Evolutionary conservation across 2,888 invertebrate species (phyloP), one percentile per base, ranked within the genome.

Genomic region (Conistra vaccinii): DNA sequence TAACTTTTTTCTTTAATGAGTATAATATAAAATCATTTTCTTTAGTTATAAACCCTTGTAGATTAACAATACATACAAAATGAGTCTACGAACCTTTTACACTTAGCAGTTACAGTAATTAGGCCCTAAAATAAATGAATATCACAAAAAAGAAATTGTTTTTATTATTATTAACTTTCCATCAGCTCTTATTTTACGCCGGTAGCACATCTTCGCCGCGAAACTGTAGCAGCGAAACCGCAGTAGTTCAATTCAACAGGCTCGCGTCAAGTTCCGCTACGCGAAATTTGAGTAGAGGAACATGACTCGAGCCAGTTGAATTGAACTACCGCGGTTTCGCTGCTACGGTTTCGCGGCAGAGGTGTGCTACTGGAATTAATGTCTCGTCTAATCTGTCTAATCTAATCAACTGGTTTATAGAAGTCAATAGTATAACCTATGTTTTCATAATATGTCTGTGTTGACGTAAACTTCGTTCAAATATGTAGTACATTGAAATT

Each of bases 101-200:
- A 69, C 62, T 79, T 73, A 67, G 62, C 60, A 80, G 51, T 76
- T 80, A 76, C 80, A 70, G 80, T 83, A 83, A 80, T 84, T 83
- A 83, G 84, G 78, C 83, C 77, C 68, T 75, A 83, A 80, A 83
- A 80, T 80, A 84, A 83, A 83, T 69, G 71, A 61, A 81, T 85
- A 86, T 86, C 83, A 86, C 85, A 86, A 85, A 78, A 69, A 72
- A 66, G 39, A 57, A 51, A 57, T 51, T 6, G 17, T 62, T 26
- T 53, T 45, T 26, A 39, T 35, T 39, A 65, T 23, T 39, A 55
- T 23, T 42, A 51, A n/a, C 2, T 32, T 70, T 71, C 62, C 48
- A 71, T 51, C 62, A 23, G 55, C 17, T 32, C 55, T 51, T 62
- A 55, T 42, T 55, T 23, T n/a, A n/a, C n/a, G n/a, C n/a, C n/a